phyloP scores from a whole-genome alignment of 2,888 invertebrate genomes.

The Noctua fimbriata region DNA sequence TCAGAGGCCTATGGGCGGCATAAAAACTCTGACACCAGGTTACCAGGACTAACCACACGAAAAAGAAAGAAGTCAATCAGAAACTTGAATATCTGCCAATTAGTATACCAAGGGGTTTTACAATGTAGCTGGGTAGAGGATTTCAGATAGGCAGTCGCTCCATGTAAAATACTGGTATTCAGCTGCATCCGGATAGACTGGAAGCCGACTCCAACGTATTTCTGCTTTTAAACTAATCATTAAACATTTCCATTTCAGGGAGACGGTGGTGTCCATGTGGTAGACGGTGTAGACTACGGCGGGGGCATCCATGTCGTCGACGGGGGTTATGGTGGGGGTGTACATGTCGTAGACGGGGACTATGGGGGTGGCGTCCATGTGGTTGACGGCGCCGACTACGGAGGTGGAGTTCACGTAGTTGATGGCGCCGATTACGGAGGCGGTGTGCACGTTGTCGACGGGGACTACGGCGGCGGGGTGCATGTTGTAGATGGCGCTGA shows the following conservation, averaged over 20 bases:
- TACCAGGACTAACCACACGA: too few relatives aligned
- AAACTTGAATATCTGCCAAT: too few relatives aligned
- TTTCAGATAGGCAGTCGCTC: neutral
- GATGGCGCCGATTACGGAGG: neutral
- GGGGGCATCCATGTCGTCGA: slow-evolving; percentile 19
- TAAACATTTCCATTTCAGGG: slow-evolving; percentile 28
- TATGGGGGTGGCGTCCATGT: slow-evolving; percentile 10
- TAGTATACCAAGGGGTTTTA: too few relatives aligned
- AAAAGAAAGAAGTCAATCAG: too few relatives aligned
- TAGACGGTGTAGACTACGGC: slow-evolving; percentile 29
- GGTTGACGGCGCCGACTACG: slow-evolving; percentile 16
- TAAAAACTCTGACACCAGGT: too few relatives aligned
- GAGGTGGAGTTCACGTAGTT: neutral
- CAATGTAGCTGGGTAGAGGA: too few relatives aligned
- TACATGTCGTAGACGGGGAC: neutral
- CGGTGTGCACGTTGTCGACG: neutral
- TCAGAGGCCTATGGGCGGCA: too few relatives aligned
- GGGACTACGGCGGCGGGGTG: slow-evolving; percentile 2
- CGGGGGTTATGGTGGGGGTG: slow-evolving; percentile 5
- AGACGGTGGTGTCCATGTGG: slow-evolving; percentile 31
- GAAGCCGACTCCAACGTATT: neutral
- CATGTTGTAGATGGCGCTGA: slow-evolving; percentile 22
- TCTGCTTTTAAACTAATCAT: neutral
- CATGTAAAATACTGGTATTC: neutral
- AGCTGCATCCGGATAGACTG: neutral